Evolutionary conservation across 2,888 invertebrate genomes (phyloP).

Genomic region (Drosophila emarginata): DNA sequence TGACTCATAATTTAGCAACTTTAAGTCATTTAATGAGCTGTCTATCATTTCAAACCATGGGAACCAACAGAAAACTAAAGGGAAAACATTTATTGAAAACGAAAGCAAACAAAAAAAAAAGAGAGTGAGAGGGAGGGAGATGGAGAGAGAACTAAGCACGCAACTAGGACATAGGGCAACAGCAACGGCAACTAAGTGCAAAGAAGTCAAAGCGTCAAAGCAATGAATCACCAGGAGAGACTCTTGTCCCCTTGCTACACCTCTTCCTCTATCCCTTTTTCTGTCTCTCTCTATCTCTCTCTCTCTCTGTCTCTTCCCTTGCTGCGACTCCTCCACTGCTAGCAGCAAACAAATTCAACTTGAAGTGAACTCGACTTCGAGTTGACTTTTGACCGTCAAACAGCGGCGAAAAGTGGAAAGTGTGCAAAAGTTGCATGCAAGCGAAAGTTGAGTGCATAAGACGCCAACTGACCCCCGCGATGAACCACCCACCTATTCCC

Average conservation of each 20-base stretch:
- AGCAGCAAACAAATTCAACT: conserved; percentile 75
- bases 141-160: conserved; percentile 37
- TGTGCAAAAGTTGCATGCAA: conserved; percentile 72
- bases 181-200: conserved; percentile 54
- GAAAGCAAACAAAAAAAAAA: conserved; percentile 44
- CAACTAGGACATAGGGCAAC: conserved; percentile 46
- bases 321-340: conserved; percentile 38
- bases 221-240: conserved; percentile 70
- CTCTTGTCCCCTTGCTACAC: neutral
- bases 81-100: conserved; percentile 39
- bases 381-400: conserved; percentile 78
- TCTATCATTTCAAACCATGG: conserved; percentile 4
- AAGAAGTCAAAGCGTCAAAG: conserved; percentile 75
- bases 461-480: conserved; percentile 64
- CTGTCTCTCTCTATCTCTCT: conserved; percentile 6
- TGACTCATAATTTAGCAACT: conserved; percentile 72
- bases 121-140: too few species aligned
- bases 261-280: neutral
- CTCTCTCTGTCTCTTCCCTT: conserved; percentile 6
- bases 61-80: conserved; percentile 4
- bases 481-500: neutral
- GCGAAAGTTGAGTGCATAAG: conserved; percentile 73
- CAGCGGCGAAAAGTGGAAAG: conserved; percentile 52
- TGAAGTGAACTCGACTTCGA: conserved; percentile 77
- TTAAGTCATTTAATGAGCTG: conserved; percentile 53